phyloP scores from a whole-genome alignment of 2,797 vertebrate species.

The Chaenodraco wilsoni region DNA sequence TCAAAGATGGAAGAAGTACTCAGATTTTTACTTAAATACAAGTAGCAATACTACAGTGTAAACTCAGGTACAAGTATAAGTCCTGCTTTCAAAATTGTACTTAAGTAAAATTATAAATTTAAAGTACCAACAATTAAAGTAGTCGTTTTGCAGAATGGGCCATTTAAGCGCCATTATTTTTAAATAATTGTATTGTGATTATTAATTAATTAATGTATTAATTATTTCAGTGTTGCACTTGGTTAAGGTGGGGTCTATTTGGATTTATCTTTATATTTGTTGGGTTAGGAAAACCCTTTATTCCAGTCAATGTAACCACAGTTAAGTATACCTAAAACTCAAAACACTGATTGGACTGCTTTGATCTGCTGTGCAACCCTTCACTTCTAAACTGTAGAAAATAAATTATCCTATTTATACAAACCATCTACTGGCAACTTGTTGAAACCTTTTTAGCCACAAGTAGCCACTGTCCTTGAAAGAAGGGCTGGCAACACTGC shows the following conservation, averaged over 20 bases:
- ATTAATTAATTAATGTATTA: too few relatives aligned
- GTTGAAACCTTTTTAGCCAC: constrained; percentile 34
- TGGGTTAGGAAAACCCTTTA: too few relatives aligned
- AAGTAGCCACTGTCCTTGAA: constrained; percentile 34
- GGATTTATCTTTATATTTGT: too few relatives aligned
- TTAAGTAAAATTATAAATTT: too few relatives aligned
- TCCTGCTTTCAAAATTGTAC: too few relatives aligned
- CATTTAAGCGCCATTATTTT: not conserved
- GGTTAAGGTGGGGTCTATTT: too few relatives aligned
- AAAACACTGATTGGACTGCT: not conserved
- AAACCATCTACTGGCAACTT: constrained; percentile 30
- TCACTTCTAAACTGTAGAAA: constrained; percentile 11
- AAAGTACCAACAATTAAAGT: too few relatives aligned
- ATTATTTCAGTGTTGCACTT: too few relatives aligned
- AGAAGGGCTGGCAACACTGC: constrained; percentile 13
- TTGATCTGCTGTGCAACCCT: constrained; percentile 6
- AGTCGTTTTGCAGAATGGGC: not conserved
- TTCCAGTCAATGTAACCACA: not conserved
- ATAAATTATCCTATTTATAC: constrained; percentile 45
- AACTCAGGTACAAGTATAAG: too few relatives aligned
- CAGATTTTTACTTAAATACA: too few relatives aligned
- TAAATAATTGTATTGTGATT: not conserved
- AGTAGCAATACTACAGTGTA: too few relatives aligned
- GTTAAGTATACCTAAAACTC: constrained; percentile 15
- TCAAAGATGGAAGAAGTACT: too few relatives aligned